These are phyloP conservation scores for Falco biarmicus DNA, from an alignment of 2,797 vertebrate genomes.

Conservation along the genomic window DNA sequence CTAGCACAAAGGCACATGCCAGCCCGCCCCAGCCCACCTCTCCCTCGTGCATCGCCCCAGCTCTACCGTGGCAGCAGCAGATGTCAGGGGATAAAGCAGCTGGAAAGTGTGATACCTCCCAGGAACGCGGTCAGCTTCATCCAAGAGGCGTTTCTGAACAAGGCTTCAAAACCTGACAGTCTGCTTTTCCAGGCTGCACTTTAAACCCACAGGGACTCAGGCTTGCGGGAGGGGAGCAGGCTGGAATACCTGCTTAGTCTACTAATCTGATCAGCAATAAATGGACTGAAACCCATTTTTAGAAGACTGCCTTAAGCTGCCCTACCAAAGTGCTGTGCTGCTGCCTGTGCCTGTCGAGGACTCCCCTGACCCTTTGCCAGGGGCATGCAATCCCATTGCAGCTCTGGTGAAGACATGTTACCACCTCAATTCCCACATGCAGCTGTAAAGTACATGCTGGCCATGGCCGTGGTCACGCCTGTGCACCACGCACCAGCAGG, in stretches of 20 bases:
- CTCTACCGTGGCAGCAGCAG: not conserved
- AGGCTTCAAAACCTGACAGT: not conserved
- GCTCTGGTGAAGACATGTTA: not conserved
- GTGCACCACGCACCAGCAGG: not conserved
- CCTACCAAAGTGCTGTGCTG: not conserved
- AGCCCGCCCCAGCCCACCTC: accelerated
- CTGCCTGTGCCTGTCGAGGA: not conserved
- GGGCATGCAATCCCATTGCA: accelerated
- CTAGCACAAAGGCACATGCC: not conserved
- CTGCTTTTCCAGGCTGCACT: not conserved
- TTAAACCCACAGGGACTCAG: not conserved
- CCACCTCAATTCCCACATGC: accelerated
- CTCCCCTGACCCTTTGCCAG: not conserved
- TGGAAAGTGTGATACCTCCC: not conserved
- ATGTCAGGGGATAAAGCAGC: not conserved
- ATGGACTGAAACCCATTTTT: not conserved
- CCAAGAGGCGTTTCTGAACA: not conserved
- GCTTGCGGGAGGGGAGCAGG: not conserved
- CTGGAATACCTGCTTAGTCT: not conserved
- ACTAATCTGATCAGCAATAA: not conserved
- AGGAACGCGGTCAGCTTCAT: not conserved
- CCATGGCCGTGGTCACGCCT: not conserved
- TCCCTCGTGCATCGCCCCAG: not conserved
- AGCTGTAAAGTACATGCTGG: not conserved
- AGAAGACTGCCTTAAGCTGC: not conserved